Evolutionary conservation across 2,888 invertebrate species (phyloP).

Genomic region (Cyaniris semiargus): DNA sequence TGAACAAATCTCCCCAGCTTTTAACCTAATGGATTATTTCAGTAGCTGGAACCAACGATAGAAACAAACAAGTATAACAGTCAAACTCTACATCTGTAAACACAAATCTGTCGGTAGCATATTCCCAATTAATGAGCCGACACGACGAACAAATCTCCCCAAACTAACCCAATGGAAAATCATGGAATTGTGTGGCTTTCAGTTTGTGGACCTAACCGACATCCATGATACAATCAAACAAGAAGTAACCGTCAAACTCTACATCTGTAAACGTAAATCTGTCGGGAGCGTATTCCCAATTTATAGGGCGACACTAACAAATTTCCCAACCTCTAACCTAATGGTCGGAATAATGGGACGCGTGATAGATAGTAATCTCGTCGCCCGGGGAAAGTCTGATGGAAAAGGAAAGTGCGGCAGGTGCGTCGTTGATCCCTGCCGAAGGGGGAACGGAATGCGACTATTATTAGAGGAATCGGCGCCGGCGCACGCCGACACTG

Average conservation of each 20-base stretch:
- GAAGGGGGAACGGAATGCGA: constrained; percentile 64
- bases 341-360: constrained; percentile 42
- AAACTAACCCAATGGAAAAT: not conserved
- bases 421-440: constrained; percentile 59
- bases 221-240: not conserved
- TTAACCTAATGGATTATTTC: not conserved
- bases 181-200: too few species aligned
- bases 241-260: not conserved
- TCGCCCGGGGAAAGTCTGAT: constrained; percentile 56
- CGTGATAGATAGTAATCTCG: constrained; percentile 45
- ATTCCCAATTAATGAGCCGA: not conserved
- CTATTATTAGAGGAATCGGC: constrained; percentile 74
- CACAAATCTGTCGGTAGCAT: not conserved
- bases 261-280: constrained; percentile 32
- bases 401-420: constrained; percentile 75
- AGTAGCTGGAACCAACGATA: not conserved
- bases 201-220: not conserved
- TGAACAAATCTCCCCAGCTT: not conserved
- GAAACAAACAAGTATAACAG: not conserved
- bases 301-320: constrained; percentile 27
- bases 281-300: not conserved
- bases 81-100: not conserved
- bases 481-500: constrained; percentile 61
- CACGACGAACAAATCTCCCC: not conserved
- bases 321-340: constrained; percentile 43